Conservation (phyloP, 2,113 vertebrate species). For the Brachyhypopomus gauderio region DNA sequence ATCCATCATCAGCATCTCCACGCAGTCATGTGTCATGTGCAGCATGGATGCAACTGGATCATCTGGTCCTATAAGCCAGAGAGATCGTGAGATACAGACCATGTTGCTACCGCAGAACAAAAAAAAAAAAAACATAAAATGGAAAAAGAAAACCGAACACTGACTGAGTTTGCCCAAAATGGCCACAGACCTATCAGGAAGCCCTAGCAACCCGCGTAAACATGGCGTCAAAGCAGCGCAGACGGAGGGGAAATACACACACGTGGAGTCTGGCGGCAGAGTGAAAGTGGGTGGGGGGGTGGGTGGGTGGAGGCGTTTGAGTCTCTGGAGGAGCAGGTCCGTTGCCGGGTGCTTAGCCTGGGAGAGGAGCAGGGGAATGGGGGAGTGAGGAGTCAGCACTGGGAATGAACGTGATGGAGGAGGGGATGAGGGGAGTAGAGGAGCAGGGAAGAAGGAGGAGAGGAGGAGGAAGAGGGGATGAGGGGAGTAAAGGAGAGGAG, state of each 20-base stretch:
- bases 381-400: no score
- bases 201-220: conserved; percentile 36
- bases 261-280: not conserved
- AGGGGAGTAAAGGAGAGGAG: no score
- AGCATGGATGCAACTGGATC: not conserved
- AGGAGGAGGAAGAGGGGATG: no score
- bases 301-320: not conserved
- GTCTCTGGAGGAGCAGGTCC: conserved; percentile 5
- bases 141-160: not conserved
- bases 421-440: no score
- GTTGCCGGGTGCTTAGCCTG: not conserved
- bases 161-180: conserved; percentile 15
- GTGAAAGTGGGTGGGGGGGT: no score
- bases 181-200: conserved; percentile 26
- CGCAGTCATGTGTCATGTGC: not conserved
- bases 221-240: not conserved
- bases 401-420: no score
- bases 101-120: conserved; percentile 17
- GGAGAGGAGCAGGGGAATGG: not conserved
- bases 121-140: no score
- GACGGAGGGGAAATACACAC: conserved; percentile 13
- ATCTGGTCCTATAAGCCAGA: not conserved
- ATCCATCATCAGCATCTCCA: not conserved
- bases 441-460: no score
- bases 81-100: not conserved